Conservation (phyloP, 1,140 invertebrate genomes). For the Aricia agestis region DNA sequence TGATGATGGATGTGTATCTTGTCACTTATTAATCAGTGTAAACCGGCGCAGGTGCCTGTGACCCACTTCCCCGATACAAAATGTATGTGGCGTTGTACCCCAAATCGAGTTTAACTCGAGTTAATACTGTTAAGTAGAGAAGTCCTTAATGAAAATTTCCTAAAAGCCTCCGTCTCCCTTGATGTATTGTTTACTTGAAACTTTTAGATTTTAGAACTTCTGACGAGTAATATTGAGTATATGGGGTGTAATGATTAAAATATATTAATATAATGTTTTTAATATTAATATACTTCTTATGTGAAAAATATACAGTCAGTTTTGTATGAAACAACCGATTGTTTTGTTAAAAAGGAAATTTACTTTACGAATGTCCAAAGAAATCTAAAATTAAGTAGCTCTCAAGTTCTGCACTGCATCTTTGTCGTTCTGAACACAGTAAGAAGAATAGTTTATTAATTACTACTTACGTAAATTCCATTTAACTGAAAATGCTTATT, state of each 20-base stretch:
- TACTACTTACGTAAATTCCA: not conserved
- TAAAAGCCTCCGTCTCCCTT: not conserved
- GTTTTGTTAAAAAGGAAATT: too few relatives aligned
- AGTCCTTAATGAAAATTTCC: not conserved
- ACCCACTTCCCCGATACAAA: not conserved
- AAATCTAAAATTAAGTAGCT: too few relatives aligned
- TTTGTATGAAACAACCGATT: too few relatives aligned
- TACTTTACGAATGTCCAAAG: too few relatives aligned
- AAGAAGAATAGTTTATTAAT: not conserved
- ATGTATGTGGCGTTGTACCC: not conserved
- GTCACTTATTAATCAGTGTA: not conserved
- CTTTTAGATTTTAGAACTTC: not conserved
- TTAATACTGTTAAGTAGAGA: not conserved
- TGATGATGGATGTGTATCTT: slow-evolving; percentile 3
- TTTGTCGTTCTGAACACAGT: too few relatives aligned
- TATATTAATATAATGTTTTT: too few relatives aligned
- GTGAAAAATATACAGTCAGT: too few relatives aligned
- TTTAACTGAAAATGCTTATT: not conserved
- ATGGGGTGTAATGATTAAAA: too few relatives aligned
- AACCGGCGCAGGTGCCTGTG: not conserved
- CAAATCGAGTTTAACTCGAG: not conserved
- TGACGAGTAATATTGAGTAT: not conserved
- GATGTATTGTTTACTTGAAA: not conserved
- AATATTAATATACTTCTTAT: too few relatives aligned
- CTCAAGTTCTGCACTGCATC: too few relatives aligned